Base-by-base conservation (phyloP, 2,888 invertebrate genomes). In the Fragum whitleyi region DNA sequence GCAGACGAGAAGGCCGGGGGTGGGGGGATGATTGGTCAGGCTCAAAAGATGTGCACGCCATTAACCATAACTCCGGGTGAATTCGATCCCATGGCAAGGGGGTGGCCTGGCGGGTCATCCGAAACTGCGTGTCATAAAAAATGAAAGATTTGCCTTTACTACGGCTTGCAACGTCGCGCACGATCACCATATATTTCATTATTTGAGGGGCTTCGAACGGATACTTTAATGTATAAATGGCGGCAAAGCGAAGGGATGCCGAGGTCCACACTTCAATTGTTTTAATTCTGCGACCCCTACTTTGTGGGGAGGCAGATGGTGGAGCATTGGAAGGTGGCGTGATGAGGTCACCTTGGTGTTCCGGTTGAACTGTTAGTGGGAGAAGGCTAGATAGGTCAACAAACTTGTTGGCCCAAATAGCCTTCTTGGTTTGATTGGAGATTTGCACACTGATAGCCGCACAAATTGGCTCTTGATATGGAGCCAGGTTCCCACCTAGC, bases 101-200 rank as follows among this genome's bases (percentile, higher is more conserved):
- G n/a, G 19, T 16, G 2, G 36, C n/a, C 32, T 74, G 53, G 21
- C 70, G 19, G 0, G 71, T 42, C 47, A 36, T 71, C 0, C 79
- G 67, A n/a, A 81, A 67, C 19, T 82, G 82, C 11, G 47, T 62
- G 42, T 81, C 74, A 32, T 77, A 74, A 16, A 51, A 42, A 11
- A 21, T 36, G 23, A 59, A 81, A 21, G 72, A 72, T 19, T 62
- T 21, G 16, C 81, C 75, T 2, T 68, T 72, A 0, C 77, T 32
- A 16, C 75, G 61, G 42, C 21, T 11, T 6, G 78, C 78, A 11
- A 82, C 28, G 32, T 82, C 78, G 14, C 75, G 26, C 1, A 78
- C 69, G 1, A 78, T 72, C 47, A 78, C 78, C 16, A 28, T 61
- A 61, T 82, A 78, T 51, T 82, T 82, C 55, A 82, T 68, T 1